Evolutionary conservation across 2,113 vertebrate genomes (phyloP), one percentile per base, ranked within the genome.

Genomic region (Hippolais icterina): DNA sequence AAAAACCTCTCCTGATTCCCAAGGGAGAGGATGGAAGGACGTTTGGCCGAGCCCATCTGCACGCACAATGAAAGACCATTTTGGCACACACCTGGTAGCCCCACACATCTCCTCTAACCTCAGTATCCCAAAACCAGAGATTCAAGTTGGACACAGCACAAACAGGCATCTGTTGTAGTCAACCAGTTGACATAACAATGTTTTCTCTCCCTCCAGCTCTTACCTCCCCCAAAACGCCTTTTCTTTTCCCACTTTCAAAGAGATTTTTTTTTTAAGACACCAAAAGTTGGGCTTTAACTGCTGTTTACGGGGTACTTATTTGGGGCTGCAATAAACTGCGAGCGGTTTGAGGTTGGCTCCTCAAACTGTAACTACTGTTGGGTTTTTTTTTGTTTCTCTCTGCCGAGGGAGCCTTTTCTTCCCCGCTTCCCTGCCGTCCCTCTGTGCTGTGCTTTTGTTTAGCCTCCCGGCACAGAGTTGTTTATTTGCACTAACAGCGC

Each of bases 401-500:
- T 96, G 95, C 94, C 79, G 24, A 92, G 92, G 96, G 89, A 96
- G 96, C 93, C 97, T 95, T 95, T 98, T 88, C 91, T 97, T 96
- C 83, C 93, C 95, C 4, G 3, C 84, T 97, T 96, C 94, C 90
- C 69, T 5, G 16, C 21, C 42, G 95, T 87, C 80, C 29, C 93
- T 96, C 93, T 44, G 77, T 44, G 53, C 96, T 89, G 90, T 90
- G 94, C 92, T 96, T 96, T 98, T 97, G 97, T 97, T 97, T 97
- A 94, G 95, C 91, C 97, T 97, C 96, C 96, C 94, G 12, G 97
- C 97, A 89, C 96, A 89, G 94, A 16, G 39, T 85, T 98, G 98
- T 98, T 98, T 98, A 98, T 98, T 98, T 98, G 97, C 96, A 84
- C 89, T 96, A 96, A 96, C 95, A 95, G 95, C 39, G 33, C 91